Evolutionary conservation across 1,140 invertebrate genomes (phyloP), one percentile per base, ranked within the genome.

Genomic region (Brachionus rubens): DNA sequence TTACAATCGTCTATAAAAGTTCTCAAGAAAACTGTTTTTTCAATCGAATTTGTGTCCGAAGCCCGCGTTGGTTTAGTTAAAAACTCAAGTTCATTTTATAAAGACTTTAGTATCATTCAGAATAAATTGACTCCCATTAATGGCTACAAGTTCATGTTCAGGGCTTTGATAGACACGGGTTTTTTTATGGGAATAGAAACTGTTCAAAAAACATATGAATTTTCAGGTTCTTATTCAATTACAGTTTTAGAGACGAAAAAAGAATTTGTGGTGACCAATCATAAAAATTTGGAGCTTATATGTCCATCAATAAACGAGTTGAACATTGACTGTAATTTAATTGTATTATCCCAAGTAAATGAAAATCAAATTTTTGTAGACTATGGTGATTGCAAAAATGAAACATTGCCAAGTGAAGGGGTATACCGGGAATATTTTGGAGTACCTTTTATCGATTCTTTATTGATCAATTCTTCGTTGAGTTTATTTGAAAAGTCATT

Each of bases 271-370:
- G 54, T 59, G 16, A 59, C 54, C 2, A 59, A 59, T 28, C 26
- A 59, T 4, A 59, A 59, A 19, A 59, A 33, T 19, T 33, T 59
- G 54, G 54, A 59, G 7, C 36, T 59, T 14, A 59, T 59, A 16
- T 59, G 54, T 30, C 14, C 28, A n/a, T 59, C 30, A 5, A 33
- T 59, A 1, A 19, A 33, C 12, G 54, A 40, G 19, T 16, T 59
- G 9, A 30, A 59, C 16, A 7, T 59, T 14, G 54, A 59, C 36
- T 59, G 54, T 33, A 33, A 59, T 59, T 36, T 59, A 33, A 59
- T 59, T 36, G 16, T 59, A n/a, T 36, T 59, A 10, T 36, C 30
- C 2, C 54, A 59, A 36, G 36, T 30, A 6, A 21, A 30, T 28
- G 54, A 19, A 33, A 59, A 59, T 33, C 7, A 26, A n/a, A 30